These are phyloP conservation scores for Alectura lathami DNA, from an alignment of 2,113 vertebrate species.

Conservation along the genomic window DNA sequence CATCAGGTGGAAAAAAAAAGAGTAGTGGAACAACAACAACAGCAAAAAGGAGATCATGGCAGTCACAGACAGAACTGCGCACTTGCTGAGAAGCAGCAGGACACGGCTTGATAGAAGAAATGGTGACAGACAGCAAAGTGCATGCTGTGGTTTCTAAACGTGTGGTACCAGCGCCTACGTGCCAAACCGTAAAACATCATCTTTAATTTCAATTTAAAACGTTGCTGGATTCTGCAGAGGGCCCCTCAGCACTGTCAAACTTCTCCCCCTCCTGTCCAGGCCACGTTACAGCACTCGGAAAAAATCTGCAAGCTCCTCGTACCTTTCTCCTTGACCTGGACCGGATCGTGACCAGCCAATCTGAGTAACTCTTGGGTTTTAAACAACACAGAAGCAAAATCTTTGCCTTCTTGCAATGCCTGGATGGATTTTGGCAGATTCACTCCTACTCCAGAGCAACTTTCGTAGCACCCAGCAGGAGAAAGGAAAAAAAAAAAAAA, in stretches of 20 bases:
- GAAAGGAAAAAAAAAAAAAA: neutral
- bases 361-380: neutral
- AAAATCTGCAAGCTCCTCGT: neutral
- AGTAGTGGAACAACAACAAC: neutral
- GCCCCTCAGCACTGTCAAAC: neutral
- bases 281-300: neutral
- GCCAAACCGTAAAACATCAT: neutral
- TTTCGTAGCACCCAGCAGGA: neutral
- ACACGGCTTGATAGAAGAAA: neutral
- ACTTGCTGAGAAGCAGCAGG: neutral
- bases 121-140: neutral
- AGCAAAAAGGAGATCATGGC: neutral
- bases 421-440: neutral
- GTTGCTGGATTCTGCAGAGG: neutral
- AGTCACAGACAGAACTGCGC: neutral
- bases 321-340: neutral
- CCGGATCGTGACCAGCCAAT: rapidly evolving
- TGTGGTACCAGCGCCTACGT: neutral
- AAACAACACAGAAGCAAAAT: neutral
- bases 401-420: neutral
- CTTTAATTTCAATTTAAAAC: neutral
- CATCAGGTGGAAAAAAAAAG: neutral
- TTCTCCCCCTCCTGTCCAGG: neutral
- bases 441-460: neutral
- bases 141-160: neutral